phyloP scores from a whole-genome alignment of 2,113 vertebrate species.

The Ceyx margarethae region DNA sequence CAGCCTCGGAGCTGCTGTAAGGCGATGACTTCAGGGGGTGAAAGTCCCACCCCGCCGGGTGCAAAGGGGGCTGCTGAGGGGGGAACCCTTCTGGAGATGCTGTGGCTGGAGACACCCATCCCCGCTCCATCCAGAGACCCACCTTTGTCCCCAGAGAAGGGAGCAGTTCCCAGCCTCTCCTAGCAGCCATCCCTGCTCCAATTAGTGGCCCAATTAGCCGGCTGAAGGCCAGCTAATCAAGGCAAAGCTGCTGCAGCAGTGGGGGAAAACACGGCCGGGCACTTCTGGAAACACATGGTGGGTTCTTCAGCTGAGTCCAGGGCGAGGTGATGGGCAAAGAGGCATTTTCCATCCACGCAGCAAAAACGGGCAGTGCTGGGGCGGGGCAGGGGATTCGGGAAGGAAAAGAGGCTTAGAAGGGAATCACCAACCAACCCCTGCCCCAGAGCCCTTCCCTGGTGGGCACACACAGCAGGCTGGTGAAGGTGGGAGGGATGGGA shows the following conservation, averaged over 20 bases:
- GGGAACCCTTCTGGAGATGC: background rate
- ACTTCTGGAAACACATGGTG: background rate
- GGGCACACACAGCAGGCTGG: background rate
- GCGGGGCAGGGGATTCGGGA: background rate
- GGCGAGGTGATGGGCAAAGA: background rate
- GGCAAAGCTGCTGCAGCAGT: background rate
- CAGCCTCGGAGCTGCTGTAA: background rate
- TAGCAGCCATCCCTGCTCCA: background rate
- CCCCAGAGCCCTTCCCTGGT: fast-evolving
- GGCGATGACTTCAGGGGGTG: background rate
- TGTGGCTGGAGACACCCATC: fast-evolving
- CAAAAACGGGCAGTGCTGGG: background rate
- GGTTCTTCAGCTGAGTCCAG: background rate
- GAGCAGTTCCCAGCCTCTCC: background rate
- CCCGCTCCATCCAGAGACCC: background rate
- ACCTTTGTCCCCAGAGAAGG: background rate
- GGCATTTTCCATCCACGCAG: fast-evolving
- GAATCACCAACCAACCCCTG: background rate
- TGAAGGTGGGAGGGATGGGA: background rate
- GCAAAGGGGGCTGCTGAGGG: background rate
- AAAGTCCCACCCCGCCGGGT: background rate
- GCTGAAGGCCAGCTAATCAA: background rate
- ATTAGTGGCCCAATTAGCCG: background rate
- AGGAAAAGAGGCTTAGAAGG: background rate
- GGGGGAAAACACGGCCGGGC: background rate